A percentile compares a stretch with the other conserved stretches of the same genome.
phyloP scores from a whole-genome alignment of 1,140 invertebrate genomes.

The Macrosteles quadrilineatus region DNA sequence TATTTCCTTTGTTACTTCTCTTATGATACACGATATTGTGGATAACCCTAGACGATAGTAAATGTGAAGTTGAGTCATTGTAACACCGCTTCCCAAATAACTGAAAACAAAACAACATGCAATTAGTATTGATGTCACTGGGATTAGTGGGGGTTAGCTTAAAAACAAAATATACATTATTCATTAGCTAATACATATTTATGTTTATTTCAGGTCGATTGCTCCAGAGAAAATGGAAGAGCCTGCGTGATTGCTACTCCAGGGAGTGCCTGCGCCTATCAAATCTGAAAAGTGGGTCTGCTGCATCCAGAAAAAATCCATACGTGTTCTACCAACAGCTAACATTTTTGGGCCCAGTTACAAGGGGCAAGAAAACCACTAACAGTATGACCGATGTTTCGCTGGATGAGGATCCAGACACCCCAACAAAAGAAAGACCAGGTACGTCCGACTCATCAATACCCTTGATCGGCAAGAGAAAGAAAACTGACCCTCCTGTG shows the following conservation, averaged over 20 bases:
- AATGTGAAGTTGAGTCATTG: conserved; percentile 33
- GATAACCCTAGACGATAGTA: conserved; percentile 33
- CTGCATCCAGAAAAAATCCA: neutral
- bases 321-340: conserved; percentile 1
- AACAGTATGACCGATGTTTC: neutral
- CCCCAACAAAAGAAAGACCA: too few species aligned
- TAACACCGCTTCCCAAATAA: conserved; percentile 23
- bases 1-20: conserved; percentile 10
- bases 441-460: too few species aligned
- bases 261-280: neutral
- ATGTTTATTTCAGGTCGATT: neutral
- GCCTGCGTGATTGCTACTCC: neutral
- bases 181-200: neutral
- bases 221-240: conserved; percentile 20
- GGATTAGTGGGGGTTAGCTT: conserved; percentile 15
- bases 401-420: too few species aligned
- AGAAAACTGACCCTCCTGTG: too few species aligned
- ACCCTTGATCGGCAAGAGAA: too few species aligned
- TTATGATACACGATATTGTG: neutral
- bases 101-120: conserved; percentile 18
- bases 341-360: neutral
- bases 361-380: neutral
- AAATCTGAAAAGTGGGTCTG: conserved; percentile 1
- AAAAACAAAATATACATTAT: conserved; percentile 16
- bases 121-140: neutral